Conservation (phyloP, 1,140 invertebrate species). For the Ylistrum balloti region DNA sequence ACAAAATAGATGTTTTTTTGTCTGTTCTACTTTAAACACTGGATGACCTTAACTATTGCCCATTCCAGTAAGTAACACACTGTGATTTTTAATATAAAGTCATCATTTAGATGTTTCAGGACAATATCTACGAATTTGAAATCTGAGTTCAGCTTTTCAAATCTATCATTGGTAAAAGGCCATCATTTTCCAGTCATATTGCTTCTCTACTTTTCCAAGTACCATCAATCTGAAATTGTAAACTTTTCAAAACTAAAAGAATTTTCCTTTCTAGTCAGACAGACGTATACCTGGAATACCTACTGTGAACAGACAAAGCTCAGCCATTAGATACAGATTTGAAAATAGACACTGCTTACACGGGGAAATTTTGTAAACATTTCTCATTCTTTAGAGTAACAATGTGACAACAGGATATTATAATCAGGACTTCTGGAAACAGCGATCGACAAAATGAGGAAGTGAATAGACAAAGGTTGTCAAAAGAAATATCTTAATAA, state of each 20-base stretch:
- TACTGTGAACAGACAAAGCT: neutral
- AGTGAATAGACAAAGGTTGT: too few species aligned
- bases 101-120: neutral
- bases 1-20: neutral
- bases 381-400: too few species aligned
- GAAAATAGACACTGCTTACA: neutral
- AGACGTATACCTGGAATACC: neutral
- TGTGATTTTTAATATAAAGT: constrained; percentile 8
- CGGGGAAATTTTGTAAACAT: neutral
- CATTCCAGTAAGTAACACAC: neutral
- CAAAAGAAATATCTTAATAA: too few species aligned
- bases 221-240: constrained; percentile 28
- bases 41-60: neutral
- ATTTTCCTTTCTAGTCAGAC: neutral
- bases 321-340: neutral
- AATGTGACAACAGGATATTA: too few species aligned
- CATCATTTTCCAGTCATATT: neutral
- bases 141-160: neutral
- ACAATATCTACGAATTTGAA: neutral
- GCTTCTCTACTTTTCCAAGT: neutral
- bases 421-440: too few species aligned
- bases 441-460: too few species aligned
- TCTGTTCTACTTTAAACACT: neutral
- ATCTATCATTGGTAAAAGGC: neutral
- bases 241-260: neutral